phyloP scores from a whole-genome alignment of 1,140 invertebrate species.

The Littorina saxatilis region DNA sequence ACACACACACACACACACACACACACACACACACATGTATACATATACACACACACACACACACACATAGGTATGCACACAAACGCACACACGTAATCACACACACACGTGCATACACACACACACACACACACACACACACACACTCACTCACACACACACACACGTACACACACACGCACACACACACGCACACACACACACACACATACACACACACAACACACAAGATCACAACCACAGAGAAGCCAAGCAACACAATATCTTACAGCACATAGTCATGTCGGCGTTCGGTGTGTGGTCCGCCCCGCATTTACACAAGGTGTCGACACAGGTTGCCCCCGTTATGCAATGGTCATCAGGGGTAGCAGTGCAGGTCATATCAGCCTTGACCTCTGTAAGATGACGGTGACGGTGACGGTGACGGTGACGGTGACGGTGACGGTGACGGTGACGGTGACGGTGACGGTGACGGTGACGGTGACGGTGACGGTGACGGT shows the following conservation, averaged over 20 bases:
- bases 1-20: neutral
- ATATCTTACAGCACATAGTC: neutral
- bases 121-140: neutral
- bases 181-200: neutral
- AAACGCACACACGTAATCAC: too few relatives aligned
- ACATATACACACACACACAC: neutral
- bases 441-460: neutral
- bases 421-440: too few relatives aligned
- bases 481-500: slow-evolving; percentile 16
- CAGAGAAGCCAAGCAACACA: neutral
- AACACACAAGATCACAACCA: neutral
- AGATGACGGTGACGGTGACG: too few relatives aligned
- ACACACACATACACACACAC: slow-evolving; percentile 5
- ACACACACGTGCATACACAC: too few relatives aligned
- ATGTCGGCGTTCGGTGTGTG: too few relatives aligned
- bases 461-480: neutral
- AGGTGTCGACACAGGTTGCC: too few relatives aligned
- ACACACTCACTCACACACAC: neutral
- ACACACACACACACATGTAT: neutral
- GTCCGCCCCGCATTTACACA: too few relatives aligned
- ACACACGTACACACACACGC: neutral
- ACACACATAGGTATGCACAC: too few relatives aligned
- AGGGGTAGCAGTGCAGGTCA: too few relatives aligned
- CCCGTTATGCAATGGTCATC: too few relatives aligned
- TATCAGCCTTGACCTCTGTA: too few relatives aligned